Conservation (phyloP, 2,888 invertebrate genomes). For the Eupithecia centaureata region DNA sequence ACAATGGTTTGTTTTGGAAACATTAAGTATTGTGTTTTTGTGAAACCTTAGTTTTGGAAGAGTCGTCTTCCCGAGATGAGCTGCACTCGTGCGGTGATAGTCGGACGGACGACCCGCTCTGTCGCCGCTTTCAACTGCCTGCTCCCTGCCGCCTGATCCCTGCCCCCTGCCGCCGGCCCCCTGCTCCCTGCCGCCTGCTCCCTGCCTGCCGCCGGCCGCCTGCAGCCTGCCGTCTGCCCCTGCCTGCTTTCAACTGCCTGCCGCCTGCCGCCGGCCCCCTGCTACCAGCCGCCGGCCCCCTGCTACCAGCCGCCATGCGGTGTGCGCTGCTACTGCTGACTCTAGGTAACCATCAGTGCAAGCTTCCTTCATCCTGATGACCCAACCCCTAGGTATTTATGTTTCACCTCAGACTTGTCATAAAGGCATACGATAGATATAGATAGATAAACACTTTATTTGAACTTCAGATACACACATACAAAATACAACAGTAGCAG, state of each 20-base stretch:
- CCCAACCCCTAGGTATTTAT: too few species aligned
- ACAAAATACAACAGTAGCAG: too few species aligned
- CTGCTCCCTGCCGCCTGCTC: background rate
- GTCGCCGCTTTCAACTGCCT: background rate
- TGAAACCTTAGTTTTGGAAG: constrained; percentile 4
- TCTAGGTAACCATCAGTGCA: too few species aligned
- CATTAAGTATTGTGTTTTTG: constrained; percentile 17
- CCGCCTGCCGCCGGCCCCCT: background rate
- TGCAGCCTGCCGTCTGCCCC: background rate
- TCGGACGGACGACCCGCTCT: background rate
- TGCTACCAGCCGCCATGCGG: background rate
- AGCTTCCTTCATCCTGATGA: too few species aligned
- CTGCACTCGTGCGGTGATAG: background rate
- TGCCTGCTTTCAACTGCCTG: background rate
- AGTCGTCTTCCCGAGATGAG: background rate
- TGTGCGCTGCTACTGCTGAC: background rate
- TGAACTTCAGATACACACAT: too few species aligned
- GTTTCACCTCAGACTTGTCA: too few species aligned
- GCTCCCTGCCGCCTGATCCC: background rate
- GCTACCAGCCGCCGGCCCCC: background rate
- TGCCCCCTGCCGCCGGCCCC: background rate
- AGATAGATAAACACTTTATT: too few species aligned
- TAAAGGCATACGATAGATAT: too few species aligned
- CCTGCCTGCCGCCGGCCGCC: background rate
- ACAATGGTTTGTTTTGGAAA: constrained; percentile 35